Percentiles rank a stretch among this genome's conserved stretches.
These are phyloP conservation scores for Artemia sp. DNA, from an alignment of 2,888 invertebrate species.

Conservation along the genomic window DNA sequence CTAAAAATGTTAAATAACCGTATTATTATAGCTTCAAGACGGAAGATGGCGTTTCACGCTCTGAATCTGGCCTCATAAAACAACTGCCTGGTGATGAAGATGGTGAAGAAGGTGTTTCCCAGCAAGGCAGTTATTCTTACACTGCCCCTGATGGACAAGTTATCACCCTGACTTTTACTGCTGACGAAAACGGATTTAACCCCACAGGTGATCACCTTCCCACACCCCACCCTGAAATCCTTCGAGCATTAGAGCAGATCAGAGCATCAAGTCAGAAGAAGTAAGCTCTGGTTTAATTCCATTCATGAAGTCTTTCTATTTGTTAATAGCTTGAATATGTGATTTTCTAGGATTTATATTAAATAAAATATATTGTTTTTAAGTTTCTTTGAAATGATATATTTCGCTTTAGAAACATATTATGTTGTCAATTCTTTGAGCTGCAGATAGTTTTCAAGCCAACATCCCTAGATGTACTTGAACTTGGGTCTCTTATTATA, in stretches of 20 bases:
- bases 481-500: no score
- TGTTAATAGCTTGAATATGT: no score
- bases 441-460: no score
- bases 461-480: no score
- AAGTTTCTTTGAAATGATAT: no score
- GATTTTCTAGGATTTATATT: no score
- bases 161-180: slow-evolving; percentile 37
- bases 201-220: slow-evolving; percentile 29
- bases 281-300: background rate
- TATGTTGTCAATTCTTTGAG: no score
- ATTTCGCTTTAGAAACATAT: no score
- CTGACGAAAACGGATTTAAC: slow-evolving; percentile 43
- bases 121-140: slow-evolving; percentile 38
- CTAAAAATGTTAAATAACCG: background rate
- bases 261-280: slow-evolving; percentile 7
- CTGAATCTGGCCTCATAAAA: slow-evolving; percentile 20
- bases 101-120: slow-evolving; percentile 27
- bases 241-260: background rate
- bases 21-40: slow-evolving; percentile 18
- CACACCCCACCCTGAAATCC: slow-evolving; percentile 17
- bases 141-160: slow-evolving; percentile 36
- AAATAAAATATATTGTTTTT: no score
- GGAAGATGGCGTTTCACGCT: slow-evolving; percentile 19
- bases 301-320: no score
- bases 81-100: slow-evolving; percentile 17